Conservation (phyloP, 2,113 vertebrate species). For the Poeciliopsis prolifica region DNA sequence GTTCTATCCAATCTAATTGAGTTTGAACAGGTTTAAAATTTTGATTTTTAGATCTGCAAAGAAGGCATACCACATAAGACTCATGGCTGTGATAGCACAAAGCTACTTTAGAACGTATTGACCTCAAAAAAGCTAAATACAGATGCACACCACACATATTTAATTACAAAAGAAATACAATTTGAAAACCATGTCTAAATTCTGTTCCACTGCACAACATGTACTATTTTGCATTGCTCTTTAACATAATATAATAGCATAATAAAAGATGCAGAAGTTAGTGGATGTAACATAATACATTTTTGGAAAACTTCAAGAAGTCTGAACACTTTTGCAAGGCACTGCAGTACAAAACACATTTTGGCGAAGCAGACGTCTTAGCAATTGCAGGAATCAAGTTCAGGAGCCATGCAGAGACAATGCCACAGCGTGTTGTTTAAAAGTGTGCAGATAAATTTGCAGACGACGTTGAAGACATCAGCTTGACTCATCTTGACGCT, state of each 20-base stretch:
- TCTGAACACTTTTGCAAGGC: not conserved
- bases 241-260: not conserved
- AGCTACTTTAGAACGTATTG: too few species aligned
- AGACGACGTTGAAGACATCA: conserved; percentile 57
- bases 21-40: too few species aligned
- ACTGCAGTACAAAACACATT: conserved; percentile 32
- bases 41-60: too few species aligned
- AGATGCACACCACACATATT: too few species aligned
- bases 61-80: too few species aligned
- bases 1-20: too few species aligned
- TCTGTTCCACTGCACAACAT: not conserved
- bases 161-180: not conserved
- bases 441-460: conserved; percentile 34
- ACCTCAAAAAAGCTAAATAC: too few species aligned
- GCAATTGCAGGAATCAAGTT: conserved; percentile 30
- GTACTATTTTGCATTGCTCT: not conserved
- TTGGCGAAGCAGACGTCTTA: conserved; percentile 39
- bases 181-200: not conserved
- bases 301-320: not conserved
- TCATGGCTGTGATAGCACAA: too few species aligned
- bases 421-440: conserved; percentile 55
- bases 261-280: not conserved
- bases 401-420: conserved; percentile 68
- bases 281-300: not conserved
- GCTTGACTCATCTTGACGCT: conserved; percentile 24